Evolutionary conservation across 1,140 invertebrate genomes (phyloP).

Genomic region (Drosophila erecta): DNA sequence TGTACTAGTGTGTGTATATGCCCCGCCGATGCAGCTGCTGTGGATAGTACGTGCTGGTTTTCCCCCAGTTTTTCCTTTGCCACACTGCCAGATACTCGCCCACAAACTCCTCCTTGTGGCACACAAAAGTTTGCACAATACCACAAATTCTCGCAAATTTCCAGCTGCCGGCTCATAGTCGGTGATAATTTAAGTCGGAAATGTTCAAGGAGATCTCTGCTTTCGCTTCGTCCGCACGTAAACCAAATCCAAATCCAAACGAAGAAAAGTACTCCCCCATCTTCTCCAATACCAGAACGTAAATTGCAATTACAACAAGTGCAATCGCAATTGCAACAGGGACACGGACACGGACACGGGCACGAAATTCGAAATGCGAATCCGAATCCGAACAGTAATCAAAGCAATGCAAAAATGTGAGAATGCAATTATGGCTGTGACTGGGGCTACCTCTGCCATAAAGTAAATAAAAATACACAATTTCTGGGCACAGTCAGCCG

Average conservation of each 20-base stretch:
- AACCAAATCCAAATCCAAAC: constrained; percentile 54
- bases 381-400: constrained; percentile 57
- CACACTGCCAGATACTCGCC: not conserved
- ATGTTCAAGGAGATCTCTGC: constrained; percentile 65
- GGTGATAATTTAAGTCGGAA: constrained; percentile 83
- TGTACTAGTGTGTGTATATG: constrained; percentile 34
- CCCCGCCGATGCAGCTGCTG: constrained; percentile 57
- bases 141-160: constrained; percentile 68
- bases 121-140: constrained; percentile 65
- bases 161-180: constrained; percentile 59
- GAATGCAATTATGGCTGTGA: constrained; percentile 72
- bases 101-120: not conserved
- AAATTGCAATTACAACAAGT: constrained; percentile 79
- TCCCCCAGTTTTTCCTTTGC: not conserved
- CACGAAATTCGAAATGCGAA: constrained; percentile 16
- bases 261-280: constrained; percentile 36
- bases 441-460: constrained; percentile 5
- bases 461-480: constrained; percentile 65
- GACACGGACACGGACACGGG: constrained; percentile 11
- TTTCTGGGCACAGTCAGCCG: constrained; percentile 50
- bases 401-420: constrained; percentile 66
- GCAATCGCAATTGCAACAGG: constrained; percentile 48
- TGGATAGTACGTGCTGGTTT: constrained; percentile 64
- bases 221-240: constrained; percentile 49
- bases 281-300: constrained; percentile 36